phyloP scores from a whole-genome alignment of 2,113 vertebrate genomes.

The Ctenomys sociabilis region DNA sequence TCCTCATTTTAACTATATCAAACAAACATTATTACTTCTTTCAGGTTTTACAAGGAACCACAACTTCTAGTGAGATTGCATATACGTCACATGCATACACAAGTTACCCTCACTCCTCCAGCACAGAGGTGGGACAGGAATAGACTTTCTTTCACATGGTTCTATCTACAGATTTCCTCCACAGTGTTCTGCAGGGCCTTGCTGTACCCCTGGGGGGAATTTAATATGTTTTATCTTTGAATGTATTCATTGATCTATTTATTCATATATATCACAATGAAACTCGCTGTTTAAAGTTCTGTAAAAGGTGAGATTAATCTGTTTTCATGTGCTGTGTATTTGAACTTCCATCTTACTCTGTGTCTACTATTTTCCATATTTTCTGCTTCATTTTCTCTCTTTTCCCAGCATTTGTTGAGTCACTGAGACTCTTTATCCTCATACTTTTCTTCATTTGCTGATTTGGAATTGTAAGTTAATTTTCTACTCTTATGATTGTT shows the following conservation, averaged over 20 bases:
- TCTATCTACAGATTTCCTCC: background rate
- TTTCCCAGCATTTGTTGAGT: background rate
- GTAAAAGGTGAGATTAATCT: background rate
- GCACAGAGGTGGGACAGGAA: background rate
- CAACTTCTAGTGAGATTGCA: background rate
- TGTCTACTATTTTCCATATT: background rate
- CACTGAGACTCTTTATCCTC: background rate
- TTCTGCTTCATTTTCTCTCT: background rate
- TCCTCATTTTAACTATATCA: background rate
- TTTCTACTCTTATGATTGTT: background rate
- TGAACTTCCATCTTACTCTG: slow-evolving; percentile 1
- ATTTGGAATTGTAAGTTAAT: background rate
- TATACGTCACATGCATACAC: background rate
- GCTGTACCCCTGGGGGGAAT: background rate
- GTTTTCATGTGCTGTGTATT: slow-evolving; percentile 5
- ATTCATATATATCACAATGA: background rate
- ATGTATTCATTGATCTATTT: background rate
- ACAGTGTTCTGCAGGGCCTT: background rate
- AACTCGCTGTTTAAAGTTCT: background rate
- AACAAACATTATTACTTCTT: background rate
- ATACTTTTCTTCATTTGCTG: slow-evolving; percentile 7
- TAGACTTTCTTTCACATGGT: background rate
- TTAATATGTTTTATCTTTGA: background rate
- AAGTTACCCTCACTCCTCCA: background rate
- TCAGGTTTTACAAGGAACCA: background rate